A percentile compares a stretch with the other conserved stretches of the same genome.
Evolutionary conservation across 2,113 vertebrate genomes (phyloP).

Genomic region (Trogon melanurus): DNA sequence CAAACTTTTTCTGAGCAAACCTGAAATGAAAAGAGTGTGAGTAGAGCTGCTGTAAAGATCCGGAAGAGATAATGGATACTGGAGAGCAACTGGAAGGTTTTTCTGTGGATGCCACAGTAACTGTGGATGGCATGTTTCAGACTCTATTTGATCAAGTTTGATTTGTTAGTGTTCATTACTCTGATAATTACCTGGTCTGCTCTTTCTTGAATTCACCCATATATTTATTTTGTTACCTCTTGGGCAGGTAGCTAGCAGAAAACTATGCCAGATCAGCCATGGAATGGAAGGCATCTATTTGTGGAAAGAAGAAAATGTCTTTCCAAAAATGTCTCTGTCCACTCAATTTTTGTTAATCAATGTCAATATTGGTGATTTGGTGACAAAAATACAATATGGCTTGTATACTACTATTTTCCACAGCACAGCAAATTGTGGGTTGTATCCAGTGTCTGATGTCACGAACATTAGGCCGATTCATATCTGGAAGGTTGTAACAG

Average conservation of each 20-base stretch:
- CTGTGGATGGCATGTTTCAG: neutral
- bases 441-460: neutral
- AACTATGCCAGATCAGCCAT: fast-evolving
- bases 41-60: neutral
- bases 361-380: neutral
- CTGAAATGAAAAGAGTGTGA: neutral
- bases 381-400: neutral
- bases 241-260: neutral
- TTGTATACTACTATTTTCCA: neutral
- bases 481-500: neutral
- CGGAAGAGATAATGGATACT: neutral
- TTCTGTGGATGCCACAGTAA: neutral
- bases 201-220: neutral
- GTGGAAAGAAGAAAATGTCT: neutral
- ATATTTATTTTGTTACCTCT: neutral
- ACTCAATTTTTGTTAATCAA: neutral
- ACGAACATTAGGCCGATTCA: neutral
- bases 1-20: neutral
- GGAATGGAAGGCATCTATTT: neutral
- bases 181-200: neutral
- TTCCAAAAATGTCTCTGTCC: neutral
- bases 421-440: neutral
- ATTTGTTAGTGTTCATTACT: neutral
- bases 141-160: neutral
- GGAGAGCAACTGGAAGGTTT: neutral